Evolutionary conservation across 30 jellyfish, hydroid and myxozoan genomes (phyloP).

Genomic region (Hydractinia echinata): DNA sequence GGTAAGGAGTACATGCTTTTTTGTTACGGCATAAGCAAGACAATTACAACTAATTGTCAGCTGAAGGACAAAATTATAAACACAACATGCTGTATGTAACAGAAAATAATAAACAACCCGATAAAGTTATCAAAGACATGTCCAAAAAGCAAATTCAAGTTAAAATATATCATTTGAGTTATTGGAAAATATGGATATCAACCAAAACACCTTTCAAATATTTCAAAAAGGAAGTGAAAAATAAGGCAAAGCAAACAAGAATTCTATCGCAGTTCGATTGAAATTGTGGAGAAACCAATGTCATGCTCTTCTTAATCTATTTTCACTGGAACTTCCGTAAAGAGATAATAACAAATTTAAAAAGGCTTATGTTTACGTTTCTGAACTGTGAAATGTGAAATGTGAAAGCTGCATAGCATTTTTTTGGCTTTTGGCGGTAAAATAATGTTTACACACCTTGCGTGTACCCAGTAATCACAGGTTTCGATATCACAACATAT

Average conservation of each 20-base stretch:
- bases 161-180: background rate
- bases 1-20: background rate
- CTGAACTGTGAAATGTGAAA: too few relatives aligned
- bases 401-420: too few relatives aligned
- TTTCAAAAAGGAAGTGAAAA: background rate
- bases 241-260: background rate
- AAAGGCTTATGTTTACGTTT: too few relatives aligned
- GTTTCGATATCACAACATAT: too few relatives aligned
- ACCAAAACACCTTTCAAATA: background rate
- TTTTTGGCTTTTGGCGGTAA: too few relatives aligned
- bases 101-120: background rate
- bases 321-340: too few relatives aligned
- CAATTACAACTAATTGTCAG: background rate
- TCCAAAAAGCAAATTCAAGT: background rate
- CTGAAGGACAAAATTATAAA: background rate
- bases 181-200: background rate
- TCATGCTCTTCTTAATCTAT: too few relatives aligned
- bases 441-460: too few relatives aligned
- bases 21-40: background rate
- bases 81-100: background rate
- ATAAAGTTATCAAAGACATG: background rate
- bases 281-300: too few relatives aligned
- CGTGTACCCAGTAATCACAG: too few relatives aligned
- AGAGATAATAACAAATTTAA: too few relatives aligned
- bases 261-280: too few relatives aligned